A percentile compares a stretch with the other conserved stretches of the same genome.
Evolutionary conservation across 2,797 vertebrate species (phyloP).

Genomic region (Pseudopleuronectes americanus): DNA sequence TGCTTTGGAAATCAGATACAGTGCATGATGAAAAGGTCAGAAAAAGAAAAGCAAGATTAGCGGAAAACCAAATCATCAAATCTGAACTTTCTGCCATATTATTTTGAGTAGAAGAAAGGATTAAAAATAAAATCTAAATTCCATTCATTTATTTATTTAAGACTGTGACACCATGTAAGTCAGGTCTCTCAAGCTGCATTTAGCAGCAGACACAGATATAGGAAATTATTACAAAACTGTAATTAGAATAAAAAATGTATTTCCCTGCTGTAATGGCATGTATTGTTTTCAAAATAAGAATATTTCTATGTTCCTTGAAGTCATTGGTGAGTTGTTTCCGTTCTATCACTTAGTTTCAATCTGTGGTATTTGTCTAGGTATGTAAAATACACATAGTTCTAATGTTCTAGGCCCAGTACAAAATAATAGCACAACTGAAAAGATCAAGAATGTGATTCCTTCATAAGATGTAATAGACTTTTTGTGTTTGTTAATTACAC

Average conservation of each 20-base stretch:
- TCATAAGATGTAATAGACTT: constrained; percentile 31
- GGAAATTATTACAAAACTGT: background rate
- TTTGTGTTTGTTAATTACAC: constrained; percentile 53
- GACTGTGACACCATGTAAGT: background rate
- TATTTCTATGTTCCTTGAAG: background rate
- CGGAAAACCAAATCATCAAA: background rate
- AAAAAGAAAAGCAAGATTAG: background rate
- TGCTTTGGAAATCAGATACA: too few relatives aligned
- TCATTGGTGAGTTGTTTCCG: background rate
- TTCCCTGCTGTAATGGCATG: background rate
- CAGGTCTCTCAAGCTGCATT: background rate
- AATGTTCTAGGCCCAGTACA: constrained; percentile 6
- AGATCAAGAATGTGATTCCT: constrained; percentile 29
- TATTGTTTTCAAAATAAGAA: background rate
- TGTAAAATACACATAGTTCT: background rate
- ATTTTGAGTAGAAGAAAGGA: background rate
- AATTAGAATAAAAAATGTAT: background rate
- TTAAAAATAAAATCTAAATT: background rate
- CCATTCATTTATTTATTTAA: too few relatives aligned
- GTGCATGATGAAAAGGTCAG: constrained; percentile 15
- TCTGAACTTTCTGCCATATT: background rate
- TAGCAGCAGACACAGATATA: background rate
- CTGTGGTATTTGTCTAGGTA: background rate
- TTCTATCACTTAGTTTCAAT: background rate
- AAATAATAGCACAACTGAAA: constrained; percentile 1